Base-by-base conservation (phyloP, 2,113 vertebrate genomes). In the Astatoreochromis straeleni region DNA sequence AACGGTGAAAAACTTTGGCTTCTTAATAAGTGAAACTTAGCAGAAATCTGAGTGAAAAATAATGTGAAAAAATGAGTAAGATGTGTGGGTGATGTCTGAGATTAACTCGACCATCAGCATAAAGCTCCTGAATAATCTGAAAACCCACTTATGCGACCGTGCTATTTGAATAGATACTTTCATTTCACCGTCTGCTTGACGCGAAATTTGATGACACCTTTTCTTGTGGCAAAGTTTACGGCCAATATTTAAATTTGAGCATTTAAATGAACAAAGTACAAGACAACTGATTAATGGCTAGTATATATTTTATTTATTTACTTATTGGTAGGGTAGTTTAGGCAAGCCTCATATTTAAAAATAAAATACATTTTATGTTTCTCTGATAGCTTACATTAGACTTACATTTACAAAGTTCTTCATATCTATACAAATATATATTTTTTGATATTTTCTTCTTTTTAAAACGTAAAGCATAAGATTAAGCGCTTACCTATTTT, bases 1-100 rank as follows among this genome's bases (percentile, higher is more conserved):
- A 81, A 42, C 33, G 82, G 90, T 38, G 47, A 68, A 91, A 90
- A 91, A 87, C 29, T 31, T 86, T 51, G 83, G 88, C 83, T 95
- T 95, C 90, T 90, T 63, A 78, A 93, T 94, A 95, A 95, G 95
- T 91, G 94, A 95, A 95, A 96, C 92, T 90, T 91, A 84, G 31
- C 82, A 80, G 85, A 93, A 88, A 90, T 86, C 26, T 13, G 73
- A 75, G 68, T 85, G 80, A 78, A 49, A 78, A 78, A 81, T 92
- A 85, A 88, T 89, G 63, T 55, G 42, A 57, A 29, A 85, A 81
- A 89, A 78, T 93, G 93, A 95, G 84, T 94, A 90, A 93, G 91
- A 87, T 89, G 91, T 24, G 94, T 95, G 84, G 95, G 94, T 7
- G 81, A 84, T 35, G 45, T 85, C 68, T 85, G 80, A 94, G 89